These are phyloP conservation scores for Pegoplata infirma DNA, from an alignment of 2,888 invertebrate species.

Conservation along the genomic window DNA sequence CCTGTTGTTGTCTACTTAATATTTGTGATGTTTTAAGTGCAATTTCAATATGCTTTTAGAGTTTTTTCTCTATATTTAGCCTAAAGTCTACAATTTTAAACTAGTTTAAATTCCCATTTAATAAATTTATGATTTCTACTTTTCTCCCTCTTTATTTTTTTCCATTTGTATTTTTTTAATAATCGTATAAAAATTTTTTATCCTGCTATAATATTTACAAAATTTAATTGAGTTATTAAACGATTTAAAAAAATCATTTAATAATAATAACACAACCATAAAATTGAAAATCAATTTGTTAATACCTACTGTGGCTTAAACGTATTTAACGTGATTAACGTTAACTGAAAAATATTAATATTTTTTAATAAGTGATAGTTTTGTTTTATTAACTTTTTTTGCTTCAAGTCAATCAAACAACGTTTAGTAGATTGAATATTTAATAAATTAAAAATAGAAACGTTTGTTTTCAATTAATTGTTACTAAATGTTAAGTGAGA, in stretches of 20 bases:
- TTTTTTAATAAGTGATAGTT: not conserved
- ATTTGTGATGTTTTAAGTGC: not conserved
- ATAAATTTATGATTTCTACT: not conserved
- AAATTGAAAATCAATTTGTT: constrained; percentile 41
- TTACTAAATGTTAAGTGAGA: no score
- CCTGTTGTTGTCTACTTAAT: no score
- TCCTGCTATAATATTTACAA: not conserved
- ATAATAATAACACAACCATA: constrained; percentile 36
- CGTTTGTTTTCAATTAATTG: no score
- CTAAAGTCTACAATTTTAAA: not conserved
- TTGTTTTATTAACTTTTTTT: not conserved
- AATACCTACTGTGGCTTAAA: not conserved
- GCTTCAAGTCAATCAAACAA: not conserved
- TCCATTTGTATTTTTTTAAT: not conserved
- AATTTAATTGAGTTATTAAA: constrained; percentile 49
- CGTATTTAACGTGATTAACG: not conserved
- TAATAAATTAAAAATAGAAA: not conserved
- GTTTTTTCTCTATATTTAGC: not conserved
- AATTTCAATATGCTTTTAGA: not conserved
- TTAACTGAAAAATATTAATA: not conserved
- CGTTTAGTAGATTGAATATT: not conserved
- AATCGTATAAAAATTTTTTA: not conserved
- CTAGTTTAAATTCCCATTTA: not conserved
- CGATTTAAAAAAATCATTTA: constrained; percentile 26
- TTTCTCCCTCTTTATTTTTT: no score